These are phyloP conservation scores for Sander lucioperca DNA, from an alignment of 2,113 vertebrate genomes.

Conservation along the genomic window DNA sequence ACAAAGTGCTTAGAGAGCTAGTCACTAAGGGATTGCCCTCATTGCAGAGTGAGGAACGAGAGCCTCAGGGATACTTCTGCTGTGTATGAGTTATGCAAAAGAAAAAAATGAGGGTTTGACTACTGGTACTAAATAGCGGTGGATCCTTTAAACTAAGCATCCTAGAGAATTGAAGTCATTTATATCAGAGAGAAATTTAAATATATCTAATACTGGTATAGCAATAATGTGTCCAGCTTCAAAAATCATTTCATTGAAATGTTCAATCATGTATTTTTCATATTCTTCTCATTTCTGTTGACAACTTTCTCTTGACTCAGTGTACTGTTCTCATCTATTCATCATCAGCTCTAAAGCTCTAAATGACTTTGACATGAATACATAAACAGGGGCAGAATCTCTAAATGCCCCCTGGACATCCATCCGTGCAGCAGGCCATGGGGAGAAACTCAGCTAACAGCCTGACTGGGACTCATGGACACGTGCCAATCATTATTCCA, in stretches of 20 bases:
- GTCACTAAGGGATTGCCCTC: slow-evolving; percentile 52
- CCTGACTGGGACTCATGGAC: slow-evolving; percentile 19
- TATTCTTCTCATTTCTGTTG: not conserved
- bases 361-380: slow-evolving; percentile 50
- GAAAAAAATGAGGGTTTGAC: slow-evolving; percentile 20
- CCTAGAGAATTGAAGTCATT: not conserved
- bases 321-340: not conserved
- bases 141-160: slow-evolving; percentile 32
- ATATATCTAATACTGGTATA: not conserved
- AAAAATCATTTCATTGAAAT: not conserved
- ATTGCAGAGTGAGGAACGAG: slow-evolving; percentile 44
- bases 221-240: not conserved
- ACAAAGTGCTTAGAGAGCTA: slow-evolving; percentile 64
- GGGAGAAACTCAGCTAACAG: slow-evolving; percentile 44
- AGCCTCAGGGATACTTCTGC: slow-evolving; percentile 31
- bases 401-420: slow-evolving; percentile 30
- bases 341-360: slow-evolving; percentile 7
- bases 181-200: not conserved
- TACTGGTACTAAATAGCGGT: slow-evolving; percentile 4
- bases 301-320: not conserved
- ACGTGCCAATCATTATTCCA: slow-evolving; percentile 35
- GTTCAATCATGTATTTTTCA: not conserved
- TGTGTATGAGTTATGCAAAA: slow-evolving; percentile 47
- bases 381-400: slow-evolving; percentile 50
- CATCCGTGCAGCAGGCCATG: slow-evolving; percentile 37